These are phyloP conservation scores for Pantherophis alleghaniensis DNA, from an alignment of 2,797 vertebrate species.

Conservation along the genomic window DNA sequence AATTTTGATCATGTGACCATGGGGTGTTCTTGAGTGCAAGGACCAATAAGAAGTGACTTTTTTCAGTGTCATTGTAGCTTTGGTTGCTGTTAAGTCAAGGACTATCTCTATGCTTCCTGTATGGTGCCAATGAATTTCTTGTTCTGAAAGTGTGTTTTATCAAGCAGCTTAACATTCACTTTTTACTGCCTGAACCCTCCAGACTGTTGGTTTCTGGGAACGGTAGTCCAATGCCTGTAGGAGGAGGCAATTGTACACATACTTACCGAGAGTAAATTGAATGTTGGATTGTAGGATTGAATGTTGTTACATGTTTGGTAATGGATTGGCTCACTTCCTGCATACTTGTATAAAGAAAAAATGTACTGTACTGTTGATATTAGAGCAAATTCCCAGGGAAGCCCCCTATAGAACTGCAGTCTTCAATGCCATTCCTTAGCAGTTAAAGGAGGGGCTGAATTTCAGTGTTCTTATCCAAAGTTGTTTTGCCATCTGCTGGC, in stretches of 20 bases:
- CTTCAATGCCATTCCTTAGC: background rate
- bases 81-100: background rate
- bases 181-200: too few species aligned
- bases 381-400: background rate
- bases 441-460: background rate
- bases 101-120: background rate
- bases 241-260: background rate
- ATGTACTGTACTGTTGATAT: background rate
- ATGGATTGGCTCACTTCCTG: background rate
- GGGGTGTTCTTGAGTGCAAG: background rate
- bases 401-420: background rate
- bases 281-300: background rate
- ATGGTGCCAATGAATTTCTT: too few species aligned
- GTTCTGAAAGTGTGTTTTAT: background rate
- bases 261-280: background rate
- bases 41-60: background rate
- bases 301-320: background rate
- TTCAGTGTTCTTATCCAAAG: background rate
- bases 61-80: background rate
- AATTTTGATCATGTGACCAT: background rate
- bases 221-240: background rate
- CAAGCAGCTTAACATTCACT: background rate
- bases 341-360: background rate
- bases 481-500: constrained; percentile 8
- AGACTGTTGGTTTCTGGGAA: background rate